These are phyloP conservation scores for Eupeodes luniger DNA, from an alignment of 2,888 invertebrate genomes.

Conservation along the genomic window DNA sequence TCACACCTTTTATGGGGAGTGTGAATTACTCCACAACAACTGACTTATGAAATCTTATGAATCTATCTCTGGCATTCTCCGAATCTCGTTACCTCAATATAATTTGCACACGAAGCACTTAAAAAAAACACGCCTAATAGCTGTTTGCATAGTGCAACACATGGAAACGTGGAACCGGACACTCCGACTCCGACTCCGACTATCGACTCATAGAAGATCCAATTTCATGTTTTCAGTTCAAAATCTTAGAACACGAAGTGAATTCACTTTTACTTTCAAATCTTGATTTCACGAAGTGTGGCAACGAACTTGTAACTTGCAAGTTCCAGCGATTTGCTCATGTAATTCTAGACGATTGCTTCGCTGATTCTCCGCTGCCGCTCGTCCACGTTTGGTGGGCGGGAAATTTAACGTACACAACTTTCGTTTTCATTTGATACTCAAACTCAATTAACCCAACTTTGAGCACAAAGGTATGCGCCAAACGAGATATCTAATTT, in stretches of 20 bases:
- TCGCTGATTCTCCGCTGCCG: not conserved
- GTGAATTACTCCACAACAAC: not conserved
- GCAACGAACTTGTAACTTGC: constrained; percentile 61
- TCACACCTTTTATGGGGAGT: not conserved
- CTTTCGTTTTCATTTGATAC: constrained; percentile 68
- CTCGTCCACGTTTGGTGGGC: constrained; percentile 2
- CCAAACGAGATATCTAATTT: constrained; percentile 20
- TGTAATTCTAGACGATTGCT: constrained; percentile 50
- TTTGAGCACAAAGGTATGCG: constrained; percentile 38
- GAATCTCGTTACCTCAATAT: constrained; percentile 6
- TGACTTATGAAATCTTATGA: not conserved
- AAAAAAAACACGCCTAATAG: constrained; percentile 9
- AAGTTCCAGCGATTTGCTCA: constrained; percentile 46
- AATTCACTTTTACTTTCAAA: constrained; percentile 68
- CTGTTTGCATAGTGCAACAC: constrained; percentile 9
- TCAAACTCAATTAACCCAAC: not conserved
- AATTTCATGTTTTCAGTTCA: constrained; percentile 53
- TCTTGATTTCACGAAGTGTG: constrained; percentile 53
- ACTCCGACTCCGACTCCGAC: constrained; percentile 26
- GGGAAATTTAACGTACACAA: constrained; percentile 36
- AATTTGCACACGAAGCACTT: constrained; percentile 32
- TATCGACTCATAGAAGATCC: constrained; percentile 25
- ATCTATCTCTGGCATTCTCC: constrained; percentile 9
- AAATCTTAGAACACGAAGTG: constrained; percentile 52
- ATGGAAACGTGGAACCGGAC: constrained; percentile 35